Percentiles rank a stretch among this genome's conserved stretches.
These are phyloP conservation scores for Monoplex corrugatus DNA, from an alignment of 2,888 invertebrate genomes.

Conservation along the genomic window DNA sequence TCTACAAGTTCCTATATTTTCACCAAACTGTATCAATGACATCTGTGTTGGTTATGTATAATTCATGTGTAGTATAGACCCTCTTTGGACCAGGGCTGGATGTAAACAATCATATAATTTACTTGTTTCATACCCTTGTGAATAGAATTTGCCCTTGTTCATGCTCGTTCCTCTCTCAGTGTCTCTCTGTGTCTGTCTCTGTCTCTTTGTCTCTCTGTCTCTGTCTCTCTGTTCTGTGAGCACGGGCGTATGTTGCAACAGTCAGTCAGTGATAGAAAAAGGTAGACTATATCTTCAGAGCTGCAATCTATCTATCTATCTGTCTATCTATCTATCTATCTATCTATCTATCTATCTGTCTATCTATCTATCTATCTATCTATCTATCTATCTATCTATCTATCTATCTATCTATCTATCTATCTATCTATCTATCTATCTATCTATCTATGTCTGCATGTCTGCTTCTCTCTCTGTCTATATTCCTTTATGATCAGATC, in stretches of 20 bases:
- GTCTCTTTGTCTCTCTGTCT: neutral
- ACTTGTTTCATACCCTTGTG: neutral
- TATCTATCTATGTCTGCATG: too few species aligned
- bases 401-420: constrained; percentile 33
- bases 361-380: neutral
- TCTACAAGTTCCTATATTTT: too few species aligned
- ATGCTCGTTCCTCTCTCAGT: neutral
- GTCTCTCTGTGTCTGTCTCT: neutral
- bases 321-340: too few species aligned
- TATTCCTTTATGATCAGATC: too few species aligned
- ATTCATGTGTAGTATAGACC: too few species aligned
- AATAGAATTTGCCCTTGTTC: neutral
- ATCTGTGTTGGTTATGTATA: too few species aligned
- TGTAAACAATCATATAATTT: too few species aligned
- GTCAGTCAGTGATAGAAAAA: neutral
- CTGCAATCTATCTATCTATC: neutral
- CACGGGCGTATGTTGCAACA: too few species aligned
- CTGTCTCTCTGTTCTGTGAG: neutral
- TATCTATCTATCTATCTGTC: neutral
- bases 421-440: constrained; percentile 31
- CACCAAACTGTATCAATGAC: too few species aligned
- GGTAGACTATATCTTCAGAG: neutral
- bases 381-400: constrained; percentile 29
- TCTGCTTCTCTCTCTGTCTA: too few species aligned
- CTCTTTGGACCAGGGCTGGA: too few species aligned